These are phyloP conservation scores for Oreortyx pictus DNA, from an alignment of 2,797 vertebrate genomes.

Conservation along the genomic window DNA sequence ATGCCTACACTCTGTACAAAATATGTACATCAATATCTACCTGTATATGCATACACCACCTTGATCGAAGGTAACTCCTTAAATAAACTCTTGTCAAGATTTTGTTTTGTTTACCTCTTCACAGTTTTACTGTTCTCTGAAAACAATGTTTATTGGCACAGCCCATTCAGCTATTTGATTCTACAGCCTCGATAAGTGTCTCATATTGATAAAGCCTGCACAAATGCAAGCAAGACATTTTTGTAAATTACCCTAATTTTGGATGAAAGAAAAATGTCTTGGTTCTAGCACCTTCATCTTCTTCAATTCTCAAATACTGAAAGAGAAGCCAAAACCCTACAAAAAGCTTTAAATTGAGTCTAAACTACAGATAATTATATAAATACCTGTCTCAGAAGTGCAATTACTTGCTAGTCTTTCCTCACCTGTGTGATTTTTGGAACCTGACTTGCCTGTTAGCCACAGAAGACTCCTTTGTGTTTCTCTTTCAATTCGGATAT, in stretches of 20 bases:
- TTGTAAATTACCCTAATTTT: too few species aligned
- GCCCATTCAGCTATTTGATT: background rate
- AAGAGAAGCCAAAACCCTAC: background rate
- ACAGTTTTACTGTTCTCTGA: background rate
- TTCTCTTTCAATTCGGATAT: background rate
- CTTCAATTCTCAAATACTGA: background rate
- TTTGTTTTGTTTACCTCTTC: background rate
- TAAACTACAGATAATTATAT: background rate
- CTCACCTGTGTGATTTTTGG: background rate
- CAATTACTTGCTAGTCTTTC: background rate
- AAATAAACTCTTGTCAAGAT: background rate
- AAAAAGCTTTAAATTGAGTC: fast-evolving
- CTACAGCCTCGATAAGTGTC: background rate
- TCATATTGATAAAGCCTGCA: background rate
- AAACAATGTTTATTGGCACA: background rate
- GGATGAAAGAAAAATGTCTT: background rate
- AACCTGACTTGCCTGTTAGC: background rate
- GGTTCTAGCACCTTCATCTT: background rate
- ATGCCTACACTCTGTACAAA: background rate
- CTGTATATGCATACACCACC: fast-evolving
- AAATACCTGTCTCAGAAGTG: background rate
- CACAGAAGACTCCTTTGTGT: background rate
- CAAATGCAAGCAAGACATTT: background rate
- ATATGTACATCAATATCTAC: background rate
- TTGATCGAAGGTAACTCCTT: background rate